Conservation (phyloP, 2,113 vertebrate genomes). For the Menura novaehollandiae region DNA sequence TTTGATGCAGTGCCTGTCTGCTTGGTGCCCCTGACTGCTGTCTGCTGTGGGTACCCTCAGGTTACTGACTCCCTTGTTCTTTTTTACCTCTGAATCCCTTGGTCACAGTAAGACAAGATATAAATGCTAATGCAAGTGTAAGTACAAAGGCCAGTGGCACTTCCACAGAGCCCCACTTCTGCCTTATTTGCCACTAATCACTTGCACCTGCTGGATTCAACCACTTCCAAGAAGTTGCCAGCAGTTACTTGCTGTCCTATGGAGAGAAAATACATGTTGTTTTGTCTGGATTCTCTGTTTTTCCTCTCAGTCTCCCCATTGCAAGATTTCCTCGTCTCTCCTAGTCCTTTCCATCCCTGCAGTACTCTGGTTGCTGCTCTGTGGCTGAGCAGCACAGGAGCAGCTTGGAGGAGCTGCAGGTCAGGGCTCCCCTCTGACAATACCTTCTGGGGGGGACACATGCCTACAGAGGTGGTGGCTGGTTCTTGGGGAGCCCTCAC, state of each 20-base stretch:
- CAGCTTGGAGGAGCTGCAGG: neutral
- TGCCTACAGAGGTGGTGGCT: neutral
- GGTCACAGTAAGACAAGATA: neutral
- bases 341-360: neutral
- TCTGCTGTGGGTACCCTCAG: neutral
- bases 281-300: neutral
- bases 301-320: neutral
- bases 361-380: neutral
- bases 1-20: neutral
- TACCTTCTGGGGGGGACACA: rapidly evolving
- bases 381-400: neutral
- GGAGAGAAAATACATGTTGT: neutral
- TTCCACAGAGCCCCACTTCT: rapidly evolving
- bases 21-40: neutral
- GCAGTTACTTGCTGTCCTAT: neutral
- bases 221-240: neutral
- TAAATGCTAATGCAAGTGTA: neutral
- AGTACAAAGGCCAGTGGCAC: neutral
- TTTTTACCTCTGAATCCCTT: neutral
- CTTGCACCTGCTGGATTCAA: neutral
- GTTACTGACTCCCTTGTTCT: neutral
- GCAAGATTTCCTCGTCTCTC: neutral
- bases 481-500: neutral
- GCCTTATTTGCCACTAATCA: neutral
- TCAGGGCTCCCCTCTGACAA: neutral